phyloP scores from a whole-genome alignment of 1,140 invertebrate species.

The Oscheius sp. region DNA sequence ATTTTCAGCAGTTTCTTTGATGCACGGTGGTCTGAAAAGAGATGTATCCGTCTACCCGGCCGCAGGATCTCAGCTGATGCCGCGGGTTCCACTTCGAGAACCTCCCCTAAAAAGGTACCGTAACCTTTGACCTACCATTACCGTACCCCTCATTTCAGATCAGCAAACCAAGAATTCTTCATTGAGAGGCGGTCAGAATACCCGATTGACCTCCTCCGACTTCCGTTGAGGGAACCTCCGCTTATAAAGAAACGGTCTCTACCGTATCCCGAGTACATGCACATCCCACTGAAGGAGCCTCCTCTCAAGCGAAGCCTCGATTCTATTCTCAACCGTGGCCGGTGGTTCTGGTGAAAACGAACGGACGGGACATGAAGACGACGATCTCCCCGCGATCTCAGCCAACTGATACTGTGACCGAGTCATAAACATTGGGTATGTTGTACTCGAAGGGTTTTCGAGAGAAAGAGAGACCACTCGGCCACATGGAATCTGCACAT shows the following conservation, averaged over 20 bases:
- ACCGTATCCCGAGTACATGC: background rate
- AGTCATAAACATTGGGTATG: conserved; percentile 5
- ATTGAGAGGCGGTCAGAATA: conserved; percentile 16
- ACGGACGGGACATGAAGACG: background rate
- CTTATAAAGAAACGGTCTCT: background rate
- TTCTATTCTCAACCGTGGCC: background rate
- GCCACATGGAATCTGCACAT: too few relatives aligned
- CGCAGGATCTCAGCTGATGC: conserved; percentile 15
- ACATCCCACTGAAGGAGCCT: background rate
- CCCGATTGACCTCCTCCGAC: background rate
- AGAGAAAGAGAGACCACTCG: too few relatives aligned
- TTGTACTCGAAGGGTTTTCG: too few relatives aligned
- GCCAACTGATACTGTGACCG: background rate
- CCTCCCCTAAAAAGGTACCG: conserved; percentile 24
- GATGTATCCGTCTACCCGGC: conserved; percentile 20
- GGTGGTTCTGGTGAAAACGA: background rate
- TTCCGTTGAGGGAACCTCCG: background rate
- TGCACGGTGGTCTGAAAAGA: conserved; percentile 11
- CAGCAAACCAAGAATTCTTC: conserved; percentile 7
- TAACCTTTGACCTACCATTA: background rate
- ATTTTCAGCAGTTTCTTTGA: background rate
- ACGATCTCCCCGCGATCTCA: conserved; percentile 4
- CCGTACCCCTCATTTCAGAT: conserved; percentile 4
- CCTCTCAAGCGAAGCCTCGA: background rate
- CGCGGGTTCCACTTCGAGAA: conserved; percentile 13